Evolutionary conservation across 2,888 invertebrate species (phyloP).

Genomic region (Parochlus steinenii): DNA sequence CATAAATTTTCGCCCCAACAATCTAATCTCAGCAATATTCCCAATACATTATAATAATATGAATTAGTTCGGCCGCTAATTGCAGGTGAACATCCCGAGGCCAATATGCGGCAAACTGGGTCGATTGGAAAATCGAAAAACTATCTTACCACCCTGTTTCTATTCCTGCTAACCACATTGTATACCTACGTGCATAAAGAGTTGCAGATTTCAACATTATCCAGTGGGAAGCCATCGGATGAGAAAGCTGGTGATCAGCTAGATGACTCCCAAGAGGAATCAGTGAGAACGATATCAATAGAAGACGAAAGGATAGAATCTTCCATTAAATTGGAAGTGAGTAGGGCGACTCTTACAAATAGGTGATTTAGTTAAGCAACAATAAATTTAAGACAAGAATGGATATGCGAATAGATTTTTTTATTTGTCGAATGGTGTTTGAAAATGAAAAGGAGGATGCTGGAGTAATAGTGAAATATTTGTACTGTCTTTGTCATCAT

Average conservation of each 20-base stretch:
- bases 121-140: slow-evolving; percentile 3
- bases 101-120: slow-evolving; percentile 30
- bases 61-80: slow-evolving; percentile 31
- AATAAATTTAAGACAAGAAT: background rate
- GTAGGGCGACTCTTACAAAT: background rate
- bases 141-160: background rate
- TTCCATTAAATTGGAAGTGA: too few species aligned
- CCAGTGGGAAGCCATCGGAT: too few species aligned
- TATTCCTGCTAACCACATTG: slow-evolving; percentile 2
- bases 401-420: too few species aligned
- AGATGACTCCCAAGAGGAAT: background rate
- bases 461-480: too few species aligned
- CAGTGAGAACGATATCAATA: background rate
- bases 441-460: too few species aligned
- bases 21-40: too few species aligned
- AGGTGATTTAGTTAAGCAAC: background rate
- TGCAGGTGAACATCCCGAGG: slow-evolving; percentile 34
- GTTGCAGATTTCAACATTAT: slow-evolving; percentile 1
- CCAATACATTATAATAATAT: too few species aligned
- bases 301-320: background rate
- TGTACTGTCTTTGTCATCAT: too few species aligned
- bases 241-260: too few species aligned
- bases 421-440: too few species aligned
- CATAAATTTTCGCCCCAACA: too few species aligned
- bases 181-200: slow-evolving; percentile 1